A percentile compares a stretch with the other conserved stretches of the same genome.
These are phyloP conservation scores for Chymomyza fuscimana DNA, from an alignment of 2,888 invertebrate genomes.

Conservation along the genomic window DNA sequence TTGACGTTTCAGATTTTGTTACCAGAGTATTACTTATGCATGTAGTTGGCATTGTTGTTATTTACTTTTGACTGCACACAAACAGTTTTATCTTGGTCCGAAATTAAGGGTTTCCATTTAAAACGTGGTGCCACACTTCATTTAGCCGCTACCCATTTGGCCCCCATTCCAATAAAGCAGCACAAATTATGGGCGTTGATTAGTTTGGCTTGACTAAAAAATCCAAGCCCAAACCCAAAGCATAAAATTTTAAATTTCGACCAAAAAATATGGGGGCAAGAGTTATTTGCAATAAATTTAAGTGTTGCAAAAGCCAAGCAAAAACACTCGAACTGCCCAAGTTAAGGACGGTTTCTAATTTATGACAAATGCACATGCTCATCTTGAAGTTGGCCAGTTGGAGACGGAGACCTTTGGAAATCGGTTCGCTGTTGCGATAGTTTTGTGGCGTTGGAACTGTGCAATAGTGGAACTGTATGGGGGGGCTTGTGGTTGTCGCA, in stretches of 20 bases:
- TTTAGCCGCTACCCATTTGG: conserved; percentile 53
- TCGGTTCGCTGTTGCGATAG: conserved; percentile 10
- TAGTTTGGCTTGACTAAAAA: conserved; percentile 64
- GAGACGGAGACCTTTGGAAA: conserved; percentile 16
- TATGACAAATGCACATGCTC: conserved; percentile 70
- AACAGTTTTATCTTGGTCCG: not conserved
- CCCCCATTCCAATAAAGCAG: not conserved
- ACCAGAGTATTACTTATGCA: conserved; percentile 33
- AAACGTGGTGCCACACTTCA: conserved; percentile 55
- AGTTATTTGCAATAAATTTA: conserved; percentile 71
- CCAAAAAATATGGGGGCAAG: conserved; percentile 40
- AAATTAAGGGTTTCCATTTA: conserved; percentile 35
- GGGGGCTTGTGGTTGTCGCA: conserved; percentile 56
- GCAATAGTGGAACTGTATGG: too few relatives aligned
- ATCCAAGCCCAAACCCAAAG: conserved; percentile 19
- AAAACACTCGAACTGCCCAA: conserved; percentile 42
- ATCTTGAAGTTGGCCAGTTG: conserved; percentile 54
- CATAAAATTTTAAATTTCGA: conserved; percentile 18
- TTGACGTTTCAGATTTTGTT: conserved; percentile 31
- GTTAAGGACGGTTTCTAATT: conserved; percentile 71
- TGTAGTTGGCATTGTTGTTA: conserved; percentile 43
- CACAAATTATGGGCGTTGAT: conserved; percentile 61
- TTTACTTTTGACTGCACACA: conserved; percentile 62
- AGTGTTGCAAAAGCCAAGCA: conserved; percentile 47
- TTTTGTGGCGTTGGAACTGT: conserved; percentile 26